phyloP scores from a whole-genome alignment of 2,797 vertebrate species.

The Delichon dasypus region DNA sequence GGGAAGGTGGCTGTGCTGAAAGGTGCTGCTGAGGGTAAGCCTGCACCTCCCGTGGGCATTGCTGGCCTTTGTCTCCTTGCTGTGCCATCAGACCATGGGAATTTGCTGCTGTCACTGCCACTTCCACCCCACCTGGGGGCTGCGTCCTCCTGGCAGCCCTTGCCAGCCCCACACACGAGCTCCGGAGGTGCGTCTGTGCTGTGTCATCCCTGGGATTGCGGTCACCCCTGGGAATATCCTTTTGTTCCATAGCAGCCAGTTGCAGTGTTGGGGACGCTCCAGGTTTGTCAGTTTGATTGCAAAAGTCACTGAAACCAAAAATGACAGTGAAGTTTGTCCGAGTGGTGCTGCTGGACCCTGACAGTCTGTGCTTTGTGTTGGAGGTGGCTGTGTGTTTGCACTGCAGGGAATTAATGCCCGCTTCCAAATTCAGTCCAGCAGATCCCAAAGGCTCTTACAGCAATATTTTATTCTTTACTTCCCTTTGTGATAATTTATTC shows the following conservation, averaged over 20 bases:
- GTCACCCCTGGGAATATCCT: not conserved
- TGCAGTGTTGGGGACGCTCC: fast-evolving
- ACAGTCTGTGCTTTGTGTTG: too few relatives aligned
- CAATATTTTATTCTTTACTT: not conserved
- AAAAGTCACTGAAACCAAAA: not conserved
- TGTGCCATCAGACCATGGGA: not conserved
- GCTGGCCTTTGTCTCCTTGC: not conserved
- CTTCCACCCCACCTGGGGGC: not conserved
- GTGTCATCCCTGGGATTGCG: not conserved
- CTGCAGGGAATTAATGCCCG: not conserved
- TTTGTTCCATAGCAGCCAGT: fast-evolving
- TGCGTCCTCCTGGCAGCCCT: not conserved
- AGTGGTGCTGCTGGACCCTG: not conserved
- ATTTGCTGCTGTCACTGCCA: not conserved
- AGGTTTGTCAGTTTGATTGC: not conserved
- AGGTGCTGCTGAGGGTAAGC: not conserved
- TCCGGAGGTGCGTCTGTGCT: not conserved
- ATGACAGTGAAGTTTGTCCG: fast-evolving
- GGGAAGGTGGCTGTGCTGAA: not conserved
- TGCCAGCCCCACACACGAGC: not conserved
- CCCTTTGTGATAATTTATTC: too few relatives aligned
- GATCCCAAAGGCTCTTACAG: not conserved
- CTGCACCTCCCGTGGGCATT: not conserved
- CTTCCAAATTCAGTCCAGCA: not conserved
- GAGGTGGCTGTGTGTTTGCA: not conserved